Conservation (phyloP, 2,113 vertebrate species). For the Ceyx melanurus region DNA sequence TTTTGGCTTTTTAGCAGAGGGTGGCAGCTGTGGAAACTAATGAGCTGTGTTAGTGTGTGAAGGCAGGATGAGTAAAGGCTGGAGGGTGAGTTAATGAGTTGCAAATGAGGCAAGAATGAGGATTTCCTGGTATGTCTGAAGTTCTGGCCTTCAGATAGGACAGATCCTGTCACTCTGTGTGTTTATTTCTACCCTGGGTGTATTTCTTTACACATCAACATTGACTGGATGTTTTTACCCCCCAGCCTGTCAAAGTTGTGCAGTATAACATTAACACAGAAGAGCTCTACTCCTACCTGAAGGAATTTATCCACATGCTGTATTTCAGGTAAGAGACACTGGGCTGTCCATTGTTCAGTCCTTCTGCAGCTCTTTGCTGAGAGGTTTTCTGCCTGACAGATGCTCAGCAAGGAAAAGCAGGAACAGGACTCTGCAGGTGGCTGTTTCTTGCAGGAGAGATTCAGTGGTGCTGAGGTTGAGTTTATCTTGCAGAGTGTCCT, state of each 20-base stretch:
- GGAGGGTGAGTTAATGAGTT: background rate
- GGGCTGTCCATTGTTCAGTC: background rate
- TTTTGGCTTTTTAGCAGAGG: background rate
- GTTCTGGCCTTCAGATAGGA: background rate
- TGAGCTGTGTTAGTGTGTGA: background rate
- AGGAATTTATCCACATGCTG: constrained; percentile 96
- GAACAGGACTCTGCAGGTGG: background rate
- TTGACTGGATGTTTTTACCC: constrained; percentile 2
- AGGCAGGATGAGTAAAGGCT: background rate
- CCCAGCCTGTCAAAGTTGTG: constrained; percentile 90
- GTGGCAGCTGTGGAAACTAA: background rate
- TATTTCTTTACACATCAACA: background rate
- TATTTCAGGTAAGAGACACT: constrained; percentile 89
- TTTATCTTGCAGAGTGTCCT: background rate
- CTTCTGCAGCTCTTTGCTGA: background rate
- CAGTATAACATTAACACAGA: constrained; percentile 98
- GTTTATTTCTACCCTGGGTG: accelerated
- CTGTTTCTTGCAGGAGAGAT: background rate
- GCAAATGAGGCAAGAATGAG: background rate
- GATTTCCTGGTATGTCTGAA: background rate
- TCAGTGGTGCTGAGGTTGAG: background rate
- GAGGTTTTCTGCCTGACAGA: background rate
- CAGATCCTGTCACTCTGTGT: background rate
- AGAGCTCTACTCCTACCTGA: constrained; percentile 93
- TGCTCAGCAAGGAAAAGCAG: background rate